These are phyloP conservation scores for Thalassophryne amazonica DNA, from an alignment of 2,797 vertebrate genomes.

Conservation along the genomic window DNA sequence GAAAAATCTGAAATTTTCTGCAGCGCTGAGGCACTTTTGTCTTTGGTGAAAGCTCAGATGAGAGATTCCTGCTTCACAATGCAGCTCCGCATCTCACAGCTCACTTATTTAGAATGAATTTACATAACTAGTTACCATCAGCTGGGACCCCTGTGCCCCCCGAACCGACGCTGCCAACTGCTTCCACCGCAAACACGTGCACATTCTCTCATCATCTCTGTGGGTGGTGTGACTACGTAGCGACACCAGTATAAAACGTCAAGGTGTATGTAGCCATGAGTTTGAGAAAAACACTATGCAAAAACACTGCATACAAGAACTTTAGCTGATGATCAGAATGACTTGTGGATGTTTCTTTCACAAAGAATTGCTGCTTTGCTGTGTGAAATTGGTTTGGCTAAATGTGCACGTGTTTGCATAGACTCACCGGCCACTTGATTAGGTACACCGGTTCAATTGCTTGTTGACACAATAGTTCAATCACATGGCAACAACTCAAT, in stretches of 20 bases:
- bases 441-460: no score
- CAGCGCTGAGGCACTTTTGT: background rate
- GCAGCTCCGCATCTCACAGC: background rate
- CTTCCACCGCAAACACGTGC: conserved; percentile 3
- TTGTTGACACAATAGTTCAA: no score
- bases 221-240: conserved; percentile 32
- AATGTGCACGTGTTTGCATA: background rate
- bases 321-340: conserved; percentile 8
- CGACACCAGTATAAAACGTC: conserved; percentile 18
- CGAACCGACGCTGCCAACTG: conserved; percentile 42
- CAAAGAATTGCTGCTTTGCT: background rate
- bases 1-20: background rate
- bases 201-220: conserved; percentile 9
- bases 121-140: conserved; percentile 74
- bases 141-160: conserved; percentile 53
- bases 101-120: conserved; percentile 71
- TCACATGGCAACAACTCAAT: no score
- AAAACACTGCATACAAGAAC: conserved; percentile 17
- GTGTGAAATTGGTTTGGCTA: background rate
- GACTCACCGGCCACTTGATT: no score
- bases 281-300: conserved; percentile 5
- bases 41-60: background rate
- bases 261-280: conserved; percentile 18
- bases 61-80: background rate
- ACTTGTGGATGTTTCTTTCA: background rate